Evolutionary conservation across 2,113 vertebrate genomes (phyloP), one percentile per base, ranked within the genome.

Genomic region (Leptodactylus fuscus): DNA sequence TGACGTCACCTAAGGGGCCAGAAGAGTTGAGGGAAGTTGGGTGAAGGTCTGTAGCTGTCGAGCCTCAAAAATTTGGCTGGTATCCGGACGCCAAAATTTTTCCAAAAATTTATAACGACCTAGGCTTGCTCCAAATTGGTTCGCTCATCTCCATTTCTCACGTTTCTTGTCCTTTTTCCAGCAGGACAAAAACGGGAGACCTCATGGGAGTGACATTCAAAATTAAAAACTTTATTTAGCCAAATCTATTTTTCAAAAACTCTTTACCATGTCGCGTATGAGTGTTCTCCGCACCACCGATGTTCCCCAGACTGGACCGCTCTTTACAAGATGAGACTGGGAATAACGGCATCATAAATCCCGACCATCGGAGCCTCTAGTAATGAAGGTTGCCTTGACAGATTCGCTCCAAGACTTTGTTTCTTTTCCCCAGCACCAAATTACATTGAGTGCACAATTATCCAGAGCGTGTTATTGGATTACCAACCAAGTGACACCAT

Each of bases 391-490:
- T 38, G 20, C 53, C 27, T 53, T 82, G 65, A 73, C 27, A 71
- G 62, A 82, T 71, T 51, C 53, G 46, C 46, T 34, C 13, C 29
- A 82, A 24, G 81, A 81, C 80, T 73, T 53, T 71, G 48, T 55
- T 44, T 55, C 49, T 22, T n/a, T 69, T 73, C 41, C 81, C 49
- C 67, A 58, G 67, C 48, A 82, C 67, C 67, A 27, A 55, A 82
- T 82, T 82, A 82, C 48, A 82, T 9, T 58, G 29, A 44, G 48
- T 29, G 81, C 81, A 49, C 81, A 82, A 82, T 82, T 82, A 82
- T 73, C 67, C 81, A 44, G 48, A 73, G 81, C 81, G 67, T 55
- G 81, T 73, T 82, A 82, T 82, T 73, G 65, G 81, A 82, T 82
- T 82, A 82, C 46, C 5, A 55, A 62, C 48, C 62, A 41, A 82